Evolutionary conservation across 1,140 invertebrate species (phyloP).

Genomic region (Neotoxoptera formosana): DNA sequence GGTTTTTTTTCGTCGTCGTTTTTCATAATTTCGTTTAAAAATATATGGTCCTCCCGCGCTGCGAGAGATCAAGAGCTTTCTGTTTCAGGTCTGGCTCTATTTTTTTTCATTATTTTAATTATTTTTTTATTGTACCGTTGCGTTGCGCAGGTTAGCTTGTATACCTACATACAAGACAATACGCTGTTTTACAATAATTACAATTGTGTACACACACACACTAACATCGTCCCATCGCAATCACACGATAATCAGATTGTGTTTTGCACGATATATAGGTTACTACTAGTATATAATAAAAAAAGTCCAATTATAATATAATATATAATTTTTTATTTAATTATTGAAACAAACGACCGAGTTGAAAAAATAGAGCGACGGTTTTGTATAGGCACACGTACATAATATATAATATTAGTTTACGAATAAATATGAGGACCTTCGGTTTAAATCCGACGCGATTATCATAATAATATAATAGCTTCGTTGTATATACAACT

Average conservation of each 20-base stretch:
- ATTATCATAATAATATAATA: neutral
- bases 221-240: neutral
- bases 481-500: neutral
- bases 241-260: conserved; percentile 6
- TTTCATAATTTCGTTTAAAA: conserved; percentile 17
- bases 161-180: neutral
- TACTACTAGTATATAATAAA: neutral
- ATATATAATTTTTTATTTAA: neutral
- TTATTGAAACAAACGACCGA: neutral
- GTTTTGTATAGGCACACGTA: neutral
- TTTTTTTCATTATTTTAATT: conserved; percentile 1
- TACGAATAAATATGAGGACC: too few species aligned
- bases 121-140: neutral
- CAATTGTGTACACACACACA: neutral
- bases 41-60: neutral
- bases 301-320: neutral
- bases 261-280: neutral
- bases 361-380: neutral
- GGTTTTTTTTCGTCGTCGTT: neutral
- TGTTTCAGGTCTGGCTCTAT: neutral
- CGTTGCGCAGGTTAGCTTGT: neutral
- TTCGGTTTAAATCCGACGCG: neutral
- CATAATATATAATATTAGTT: too few species aligned
- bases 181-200: conserved; percentile 29
- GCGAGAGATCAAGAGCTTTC: neutral